Evolutionary conservation across 2,113 vertebrate species (phyloP), one percentile per base, ranked within the genome.

Genomic region (Notiomystis cincta): DNA sequence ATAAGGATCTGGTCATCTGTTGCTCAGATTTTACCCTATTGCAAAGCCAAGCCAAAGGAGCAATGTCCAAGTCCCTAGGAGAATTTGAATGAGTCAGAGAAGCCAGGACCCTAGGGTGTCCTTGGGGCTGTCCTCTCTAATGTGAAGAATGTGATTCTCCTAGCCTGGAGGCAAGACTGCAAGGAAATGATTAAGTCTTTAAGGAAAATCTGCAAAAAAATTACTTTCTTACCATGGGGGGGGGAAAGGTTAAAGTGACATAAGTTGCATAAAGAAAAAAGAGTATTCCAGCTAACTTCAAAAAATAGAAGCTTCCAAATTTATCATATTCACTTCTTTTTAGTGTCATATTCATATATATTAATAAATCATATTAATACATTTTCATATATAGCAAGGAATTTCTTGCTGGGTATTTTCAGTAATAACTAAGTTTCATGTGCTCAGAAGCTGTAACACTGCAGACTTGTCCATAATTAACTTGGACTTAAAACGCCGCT

Each of bases 401-500:
- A 53, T 58, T 80, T 51, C 13, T 79, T 88, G 48, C 22, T 73
- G 56, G 48, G 44, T 84, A 80, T 80, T 83, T 94, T 92, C 61
- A 90, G 82, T 91, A 95, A 95, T 84, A 87, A 67, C 62, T 71
- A 89, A 91, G 50, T 91, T 96, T 93, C 54, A 70, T 42, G 30
- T 33, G 45, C 93, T 94, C 45, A 86, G 87, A 95, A 96, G 82
- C 53, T 80, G 31, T 88, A 94, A 82, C 22, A 70, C 48, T 95
- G 44, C n/a, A 87, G 64, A 47, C 54, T 87, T 85, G 64, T 80
- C 62, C 35, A 51, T 95, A 95, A 96, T 87, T 94, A 82, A 94
- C 95, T 96, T 79, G 83, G 90, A 93, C 88, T 95, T 96, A 95
- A 97, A 96, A 80, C 40, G 16, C 16, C 14, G 15, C 70, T 64